Percentiles rank a stretch among this genome's conserved stretches.
These are phyloP conservation scores for Pelodytes ibericus DNA, from an alignment of 2,797 vertebrate genomes.

Conservation along the genomic window DNA sequence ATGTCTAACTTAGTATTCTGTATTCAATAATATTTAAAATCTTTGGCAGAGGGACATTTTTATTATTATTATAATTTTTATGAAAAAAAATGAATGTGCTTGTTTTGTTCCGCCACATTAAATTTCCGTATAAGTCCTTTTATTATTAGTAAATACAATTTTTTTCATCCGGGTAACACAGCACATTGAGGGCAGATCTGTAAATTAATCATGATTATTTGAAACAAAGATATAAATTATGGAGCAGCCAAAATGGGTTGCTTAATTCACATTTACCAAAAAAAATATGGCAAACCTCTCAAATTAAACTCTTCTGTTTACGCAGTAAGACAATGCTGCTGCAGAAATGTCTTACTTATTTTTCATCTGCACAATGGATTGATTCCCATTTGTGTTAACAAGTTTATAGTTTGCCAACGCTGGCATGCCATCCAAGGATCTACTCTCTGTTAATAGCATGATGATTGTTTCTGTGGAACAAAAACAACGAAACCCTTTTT, in stretches of 20 bases:
- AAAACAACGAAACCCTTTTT: too few relatives aligned
- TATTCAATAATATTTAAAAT: not conserved
- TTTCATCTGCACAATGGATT: conserved; percentile 65
- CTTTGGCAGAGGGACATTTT: not conserved
- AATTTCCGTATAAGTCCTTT: too few relatives aligned
- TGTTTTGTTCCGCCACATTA: conserved; percentile 34
- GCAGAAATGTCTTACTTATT: conserved; percentile 68
- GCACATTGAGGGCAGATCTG: conserved; percentile 40
- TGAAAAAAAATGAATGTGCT: too few relatives aligned
- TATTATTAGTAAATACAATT: conserved; percentile 34
- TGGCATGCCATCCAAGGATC: conserved; percentile 62
- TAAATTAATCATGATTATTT: conserved; percentile 59
- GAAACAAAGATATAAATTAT: conserved; percentile 72
- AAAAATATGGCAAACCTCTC: conserved; percentile 72
- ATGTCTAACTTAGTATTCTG: too few relatives aligned
- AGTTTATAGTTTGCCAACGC: conserved; percentile 66
- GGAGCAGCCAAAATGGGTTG: conserved; percentile 59
- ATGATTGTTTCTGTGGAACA: conserved; percentile 60
- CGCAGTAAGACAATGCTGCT: conserved; percentile 68
- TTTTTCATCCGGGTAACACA: conserved; percentile 14
- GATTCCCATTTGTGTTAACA: conserved; percentile 69
- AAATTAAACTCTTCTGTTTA: conserved; percentile 63
- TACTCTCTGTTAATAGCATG: conserved; percentile 64
- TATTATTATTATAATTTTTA: not conserved
- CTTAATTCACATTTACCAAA: conserved; percentile 72